Evolutionary conservation across 1,140 invertebrate genomes (phyloP), one percentile per base, ranked within the genome.

Genomic region (Trachymyrmex cornetzi): DNA sequence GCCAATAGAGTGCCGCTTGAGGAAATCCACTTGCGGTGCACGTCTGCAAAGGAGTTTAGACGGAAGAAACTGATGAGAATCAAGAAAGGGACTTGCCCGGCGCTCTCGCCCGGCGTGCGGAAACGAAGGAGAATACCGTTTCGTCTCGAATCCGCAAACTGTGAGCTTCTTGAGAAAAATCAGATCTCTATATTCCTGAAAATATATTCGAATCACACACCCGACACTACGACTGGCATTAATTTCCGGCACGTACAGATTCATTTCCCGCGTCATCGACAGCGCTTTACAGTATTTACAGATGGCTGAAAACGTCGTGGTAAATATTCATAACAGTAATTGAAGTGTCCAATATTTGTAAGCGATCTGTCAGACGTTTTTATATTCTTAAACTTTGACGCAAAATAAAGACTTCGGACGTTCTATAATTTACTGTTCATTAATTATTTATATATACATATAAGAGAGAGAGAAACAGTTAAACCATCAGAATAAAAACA

Each of bases 21-120:
- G 95, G 95, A 90, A 96, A 95, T 84, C 95, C 96, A 89, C 91
- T 95, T 67, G 94, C 94, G 88, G 92, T 94, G 91, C 94, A 95
- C 77, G 94, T 95, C 94, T 95, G 93, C 89, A 92, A 88, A 92
- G 77, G 64, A 86, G 89, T 90, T 90, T 79, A 82, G 64, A 90
- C 77, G 90, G 85, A 90, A 86, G 72, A 86, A 77, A 66, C 79
- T 61, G 89, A 90, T 90, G 89, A 90, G 89, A 91, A 84, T 85
- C 53, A 69, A 44, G 71, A 79, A 82, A 67, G 22, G 38, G 67
- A 74, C 61, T 22, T 64, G 14, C 30, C 30, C 63, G 30, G 19
- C 64, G 64, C 72, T 48, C 27, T 1, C 24, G 48, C n/a, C n/a
- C n/a, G 6, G 22, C 3, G 9, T 50, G 24, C 22, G 27, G 59